A percentile compares a stretch with the other conserved stretches of the same genome.
Conservation (phyloP, 2,113 vertebrate genomes). For the Cricetomys ansorgei region DNA sequence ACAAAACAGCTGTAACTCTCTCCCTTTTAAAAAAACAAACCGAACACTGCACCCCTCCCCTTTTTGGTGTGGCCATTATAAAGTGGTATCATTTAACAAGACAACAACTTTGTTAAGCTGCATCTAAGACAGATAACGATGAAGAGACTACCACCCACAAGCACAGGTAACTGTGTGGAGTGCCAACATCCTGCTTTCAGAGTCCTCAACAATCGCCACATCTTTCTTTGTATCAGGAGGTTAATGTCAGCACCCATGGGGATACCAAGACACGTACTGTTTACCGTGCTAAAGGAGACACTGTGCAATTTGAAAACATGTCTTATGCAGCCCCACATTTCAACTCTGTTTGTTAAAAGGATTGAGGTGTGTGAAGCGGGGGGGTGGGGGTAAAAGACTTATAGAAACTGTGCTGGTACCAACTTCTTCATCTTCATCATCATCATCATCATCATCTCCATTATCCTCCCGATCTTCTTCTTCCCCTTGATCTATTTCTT, state of each 20-base stretch:
- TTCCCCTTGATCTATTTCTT: background rate
- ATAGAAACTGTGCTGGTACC: slow-evolving; percentile 88
- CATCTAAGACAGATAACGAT: background rate
- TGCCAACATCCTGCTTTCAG: background rate
- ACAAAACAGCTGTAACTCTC: background rate
- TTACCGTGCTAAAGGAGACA: background rate
- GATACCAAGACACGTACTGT: background rate
- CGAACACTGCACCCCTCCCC: no score
- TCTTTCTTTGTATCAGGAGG: background rate
- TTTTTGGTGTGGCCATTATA: background rate
- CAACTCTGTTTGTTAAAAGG: no score
- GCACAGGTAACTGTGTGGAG: background rate
- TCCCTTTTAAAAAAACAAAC: background rate
- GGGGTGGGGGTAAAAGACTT: slow-evolving; percentile 92
- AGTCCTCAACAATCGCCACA: background rate
- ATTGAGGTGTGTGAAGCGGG: background rate
- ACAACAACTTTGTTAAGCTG: background rate
- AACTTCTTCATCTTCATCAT: slow-evolving; percentile 94
- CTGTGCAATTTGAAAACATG: background rate
- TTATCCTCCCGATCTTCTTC: no score
- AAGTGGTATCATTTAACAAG: background rate
- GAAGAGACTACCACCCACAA: background rate
- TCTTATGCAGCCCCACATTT: background rate
- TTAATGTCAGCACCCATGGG: background rate
- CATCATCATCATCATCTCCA: slow-evolving; percentile 92